phyloP scores from a whole-genome alignment of 1,140 invertebrate species.

The Caenorhabditis briggsae region DNA sequence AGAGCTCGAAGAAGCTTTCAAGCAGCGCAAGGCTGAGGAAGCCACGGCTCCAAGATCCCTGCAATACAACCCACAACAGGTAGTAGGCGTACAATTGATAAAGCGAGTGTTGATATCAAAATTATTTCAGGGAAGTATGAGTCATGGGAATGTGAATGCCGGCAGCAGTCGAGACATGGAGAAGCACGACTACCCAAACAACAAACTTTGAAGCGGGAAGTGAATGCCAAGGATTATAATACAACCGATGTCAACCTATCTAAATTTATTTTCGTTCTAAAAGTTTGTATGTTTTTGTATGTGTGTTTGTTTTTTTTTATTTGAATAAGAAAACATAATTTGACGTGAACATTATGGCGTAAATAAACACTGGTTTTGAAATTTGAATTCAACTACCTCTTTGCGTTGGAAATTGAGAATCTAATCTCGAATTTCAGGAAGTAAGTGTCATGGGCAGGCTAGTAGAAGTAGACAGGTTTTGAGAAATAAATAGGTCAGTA shows the following conservation, averaged over 20 bases:
- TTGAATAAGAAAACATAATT: too few species aligned
- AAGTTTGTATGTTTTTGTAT: not conserved
- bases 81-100: not conserved
- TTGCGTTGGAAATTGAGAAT: not conserved
- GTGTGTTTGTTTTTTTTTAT: too few species aligned
- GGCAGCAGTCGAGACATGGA: conserved; percentile 26
- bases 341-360: conserved; percentile 23
- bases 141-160: conserved; percentile 25
- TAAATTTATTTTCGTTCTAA: not conserved
- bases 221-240: too few species aligned
- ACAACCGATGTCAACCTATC: too few species aligned
- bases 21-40: not conserved
- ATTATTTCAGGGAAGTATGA: not conserved
- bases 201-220: conserved; percentile 16
- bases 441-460: not conserved
- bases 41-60: not conserved
- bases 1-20: conserved; percentile 6
- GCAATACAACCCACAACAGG: conserved; percentile 43
- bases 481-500: too few species aligned
- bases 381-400: not conserved
- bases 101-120: too few species aligned
- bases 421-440: not conserved
- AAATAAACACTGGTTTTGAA: conserved; percentile 42
- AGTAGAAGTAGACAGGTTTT: too few species aligned
- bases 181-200: conserved; percentile 35